phyloP scores from a whole-genome alignment of 2,888 invertebrate genomes.

The Platerodrilus igneus region DNA sequence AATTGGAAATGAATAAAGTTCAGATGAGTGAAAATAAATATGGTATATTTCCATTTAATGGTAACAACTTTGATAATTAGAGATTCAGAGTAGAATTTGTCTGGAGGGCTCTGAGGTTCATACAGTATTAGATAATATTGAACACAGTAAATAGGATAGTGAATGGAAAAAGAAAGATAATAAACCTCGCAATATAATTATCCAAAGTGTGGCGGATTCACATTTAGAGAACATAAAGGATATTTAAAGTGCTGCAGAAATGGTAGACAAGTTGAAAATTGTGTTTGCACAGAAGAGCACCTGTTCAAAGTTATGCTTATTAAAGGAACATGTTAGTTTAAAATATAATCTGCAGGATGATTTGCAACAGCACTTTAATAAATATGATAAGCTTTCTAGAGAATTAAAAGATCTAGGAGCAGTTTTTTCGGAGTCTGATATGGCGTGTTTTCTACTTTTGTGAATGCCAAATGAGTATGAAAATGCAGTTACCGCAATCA shows the following conservation, averaged over 20 bases:
- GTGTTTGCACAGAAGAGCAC: slow-evolving; percentile 4
- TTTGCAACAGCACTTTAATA: slow-evolving; percentile 31
- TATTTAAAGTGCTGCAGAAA: not conserved
- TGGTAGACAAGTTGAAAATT: not conserved
- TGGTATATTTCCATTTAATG: slow-evolving; percentile 8
- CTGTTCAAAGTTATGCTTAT: slow-evolving; percentile 6
- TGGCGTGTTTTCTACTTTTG: slow-evolving; percentile 30
- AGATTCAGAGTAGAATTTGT: slow-evolving; percentile 1
- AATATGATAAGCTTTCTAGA: slow-evolving; percentile 37
- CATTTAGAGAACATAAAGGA: slow-evolving; percentile 8
- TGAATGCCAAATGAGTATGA: slow-evolving; percentile 27
- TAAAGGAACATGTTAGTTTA: slow-evolving; percentile 2
- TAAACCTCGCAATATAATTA: slow-evolving; percentile 1
- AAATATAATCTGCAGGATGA: slow-evolving; percentile 1
- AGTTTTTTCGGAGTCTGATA: slow-evolving; percentile 38
- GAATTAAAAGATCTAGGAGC: slow-evolving; percentile 39
- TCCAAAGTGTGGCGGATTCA: slow-evolving; percentile 6
- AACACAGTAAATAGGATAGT: not conserved
- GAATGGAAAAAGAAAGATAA: slow-evolving; percentile 1
- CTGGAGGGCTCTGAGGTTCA: too few species aligned
- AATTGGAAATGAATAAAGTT: too few species aligned
- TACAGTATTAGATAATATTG: not conserved
- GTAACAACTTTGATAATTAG: slow-evolving; percentile 7
- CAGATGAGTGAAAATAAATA: slow-evolving; percentile 8
- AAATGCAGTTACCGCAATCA: slow-evolving; percentile 26